Evolutionary conservation across 2,113 vertebrate genomes (phyloP).

Genomic region (Chionodraco myersi): DNA sequence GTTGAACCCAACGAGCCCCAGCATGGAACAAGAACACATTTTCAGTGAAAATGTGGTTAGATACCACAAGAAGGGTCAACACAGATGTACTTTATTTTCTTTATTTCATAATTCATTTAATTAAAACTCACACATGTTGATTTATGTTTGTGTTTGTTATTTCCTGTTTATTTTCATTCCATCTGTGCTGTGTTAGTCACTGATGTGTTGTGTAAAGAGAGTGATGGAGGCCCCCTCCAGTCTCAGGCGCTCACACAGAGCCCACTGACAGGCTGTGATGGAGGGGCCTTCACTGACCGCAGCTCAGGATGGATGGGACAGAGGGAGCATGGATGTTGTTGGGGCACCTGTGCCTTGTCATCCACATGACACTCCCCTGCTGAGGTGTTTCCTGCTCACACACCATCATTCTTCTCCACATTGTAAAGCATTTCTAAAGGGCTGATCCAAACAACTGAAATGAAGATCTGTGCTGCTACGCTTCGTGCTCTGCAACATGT

Average conservation of each 20-base stretch:
- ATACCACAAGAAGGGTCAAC: too few relatives aligned
- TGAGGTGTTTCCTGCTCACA: conserved; percentile 45
- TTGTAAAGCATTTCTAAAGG: conserved; percentile 36
- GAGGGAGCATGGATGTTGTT: conserved; percentile 43
- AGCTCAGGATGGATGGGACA: conserved; percentile 66
- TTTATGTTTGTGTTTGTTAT: neutral
- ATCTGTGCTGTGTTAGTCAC: neutral
- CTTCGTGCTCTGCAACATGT: neutral
- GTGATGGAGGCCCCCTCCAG: conserved; percentile 36
- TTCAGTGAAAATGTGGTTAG: too few relatives aligned
- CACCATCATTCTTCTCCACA: conserved; percentile 56
- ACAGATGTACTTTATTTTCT: too few relatives aligned
- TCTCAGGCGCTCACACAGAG: conserved; percentile 49
- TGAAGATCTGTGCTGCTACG: neutral
- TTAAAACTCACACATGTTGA: neutral
- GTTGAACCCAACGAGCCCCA: too few relatives aligned
- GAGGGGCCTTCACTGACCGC: conserved; percentile 61
- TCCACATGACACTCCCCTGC: conserved; percentile 36
- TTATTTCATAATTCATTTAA: neutral
- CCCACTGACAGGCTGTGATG: conserved; percentile 69
- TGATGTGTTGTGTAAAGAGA: conserved; percentile 24
- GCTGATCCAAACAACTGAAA: conserved; percentile 13
- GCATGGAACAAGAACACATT: too few relatives aligned
- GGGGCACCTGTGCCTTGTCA: conserved; percentile 68
- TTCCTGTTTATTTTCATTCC: conserved; percentile 3